Percentiles rank a stretch among this genome's conserved stretches.
These are phyloP conservation scores for Hemithea aestivaria DNA, from an alignment of 2,888 invertebrate species.

Conservation along the genomic window DNA sequence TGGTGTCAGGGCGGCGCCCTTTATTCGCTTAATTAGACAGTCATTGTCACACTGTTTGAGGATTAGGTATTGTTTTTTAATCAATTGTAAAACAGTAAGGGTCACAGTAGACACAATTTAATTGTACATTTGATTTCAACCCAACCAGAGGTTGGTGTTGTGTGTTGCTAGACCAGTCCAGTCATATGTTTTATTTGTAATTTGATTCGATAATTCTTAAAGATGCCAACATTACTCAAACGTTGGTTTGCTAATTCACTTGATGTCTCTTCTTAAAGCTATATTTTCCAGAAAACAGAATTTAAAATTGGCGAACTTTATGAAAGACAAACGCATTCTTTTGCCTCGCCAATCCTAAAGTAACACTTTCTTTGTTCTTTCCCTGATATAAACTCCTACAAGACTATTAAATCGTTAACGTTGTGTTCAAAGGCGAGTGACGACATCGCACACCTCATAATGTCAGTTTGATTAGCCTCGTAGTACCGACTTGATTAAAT, in stretches of 20 bases:
- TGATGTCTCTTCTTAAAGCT: too few relatives aligned
- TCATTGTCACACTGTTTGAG: constrained; percentile 59
- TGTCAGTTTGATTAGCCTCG: constrained; percentile 40
- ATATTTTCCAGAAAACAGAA: too few relatives aligned
- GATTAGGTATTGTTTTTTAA: constrained; percentile 53
- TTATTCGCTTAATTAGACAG: constrained; percentile 70
- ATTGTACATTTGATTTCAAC: constrained; percentile 1
- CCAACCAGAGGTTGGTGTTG: too few relatives aligned
- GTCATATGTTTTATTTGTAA: too few relatives aligned
- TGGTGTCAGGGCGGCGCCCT: constrained; percentile 73
- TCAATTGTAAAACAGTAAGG: constrained; percentile 29
- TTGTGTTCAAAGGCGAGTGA: constrained; percentile 30
- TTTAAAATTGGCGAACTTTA: too few relatives aligned
- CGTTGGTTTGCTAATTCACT: too few relatives aligned
- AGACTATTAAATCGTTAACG: constrained; percentile 32
- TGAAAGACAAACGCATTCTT: too few relatives aligned
- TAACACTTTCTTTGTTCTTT: constrained; percentile 2
- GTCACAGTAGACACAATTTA: neutral
- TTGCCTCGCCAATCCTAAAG: too few relatives aligned
- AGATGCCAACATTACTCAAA: too few relatives aligned
- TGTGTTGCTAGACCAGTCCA: too few relatives aligned
- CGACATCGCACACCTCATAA: constrained; percentile 38
- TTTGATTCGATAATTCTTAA: too few relatives aligned
- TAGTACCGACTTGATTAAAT: constrained; percentile 36
- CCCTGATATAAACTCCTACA: constrained; percentile 12